Percentiles rank a stretch among this genome's conserved stretches.
Evolutionary conservation across 2,888 invertebrate genomes (phyloP).

Genomic region (Trimorus sp.): DNA sequence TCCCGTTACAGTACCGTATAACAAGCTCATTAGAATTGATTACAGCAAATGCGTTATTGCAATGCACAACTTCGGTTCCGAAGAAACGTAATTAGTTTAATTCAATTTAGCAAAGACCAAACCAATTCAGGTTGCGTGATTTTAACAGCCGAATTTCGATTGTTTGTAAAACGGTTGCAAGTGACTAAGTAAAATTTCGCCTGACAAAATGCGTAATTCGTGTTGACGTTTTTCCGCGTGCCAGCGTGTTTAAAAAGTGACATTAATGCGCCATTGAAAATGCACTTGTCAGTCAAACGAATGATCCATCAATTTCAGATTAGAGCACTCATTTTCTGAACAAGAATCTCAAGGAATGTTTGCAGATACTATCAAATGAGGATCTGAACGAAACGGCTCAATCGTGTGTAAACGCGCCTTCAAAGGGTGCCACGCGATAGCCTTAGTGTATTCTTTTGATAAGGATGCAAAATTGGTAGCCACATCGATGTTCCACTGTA

Average conservation of each 20-base stretch:
- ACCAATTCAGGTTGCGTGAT: too few relatives aligned
- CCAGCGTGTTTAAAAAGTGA: neutral
- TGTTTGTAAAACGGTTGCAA: too few relatives aligned
- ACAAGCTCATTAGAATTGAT: too few relatives aligned
- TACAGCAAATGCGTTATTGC: too few relatives aligned
- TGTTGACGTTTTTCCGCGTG: too few relatives aligned
- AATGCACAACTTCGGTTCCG: too few relatives aligned
- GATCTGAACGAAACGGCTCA: conserved; percentile 45
- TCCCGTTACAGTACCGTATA: too few relatives aligned
- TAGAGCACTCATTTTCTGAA: conserved; percentile 38
- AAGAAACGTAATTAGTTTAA: too few relatives aligned
- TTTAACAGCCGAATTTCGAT: too few relatives aligned
- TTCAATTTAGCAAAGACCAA: too few relatives aligned
- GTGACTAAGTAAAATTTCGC: too few relatives aligned
- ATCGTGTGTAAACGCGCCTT: conserved; percentile 49
- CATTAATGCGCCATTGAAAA: conserved; percentile 7
- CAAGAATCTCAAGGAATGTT: conserved; percentile 46
- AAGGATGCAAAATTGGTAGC: conserved; percentile 37
- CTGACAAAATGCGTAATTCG: too few relatives aligned
- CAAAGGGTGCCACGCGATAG: conserved; percentile 46
- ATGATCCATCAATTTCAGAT: conserved; percentile 28
- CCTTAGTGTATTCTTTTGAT: conserved; percentile 54
- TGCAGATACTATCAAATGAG: conserved; percentile 46
- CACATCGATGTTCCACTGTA: conserved; percentile 12
- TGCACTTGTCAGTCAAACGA: conserved; percentile 8